Conservation (phyloP, 2,113 vertebrate species). For the Calypte anna region DNA sequence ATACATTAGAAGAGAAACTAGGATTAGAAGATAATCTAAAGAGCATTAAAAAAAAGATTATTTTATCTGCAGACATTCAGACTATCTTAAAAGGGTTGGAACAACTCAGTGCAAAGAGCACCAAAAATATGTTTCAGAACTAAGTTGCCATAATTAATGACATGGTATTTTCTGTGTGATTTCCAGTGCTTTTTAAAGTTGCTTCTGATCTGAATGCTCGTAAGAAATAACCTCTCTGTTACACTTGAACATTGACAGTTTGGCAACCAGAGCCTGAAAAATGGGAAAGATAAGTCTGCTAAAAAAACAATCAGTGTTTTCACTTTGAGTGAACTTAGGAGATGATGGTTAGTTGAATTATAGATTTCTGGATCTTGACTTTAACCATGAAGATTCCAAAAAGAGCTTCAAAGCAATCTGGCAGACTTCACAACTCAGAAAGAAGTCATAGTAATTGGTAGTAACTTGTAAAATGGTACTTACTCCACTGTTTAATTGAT, state of each 20-base stretch:
- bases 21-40: neutral
- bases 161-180: neutral
- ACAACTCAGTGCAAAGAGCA: neutral
- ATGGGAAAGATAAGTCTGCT: neutral
- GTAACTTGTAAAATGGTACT: neutral
- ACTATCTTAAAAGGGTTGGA: neutral
- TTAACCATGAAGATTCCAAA: neutral
- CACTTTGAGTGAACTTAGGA: neutral
- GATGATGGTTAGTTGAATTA: neutral
- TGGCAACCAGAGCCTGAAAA: neutral
- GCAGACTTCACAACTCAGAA: neutral
- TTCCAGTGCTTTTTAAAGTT: neutral
- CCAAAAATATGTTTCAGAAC: neutral
- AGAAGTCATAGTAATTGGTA: slow-evolving; percentile 17
- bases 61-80: neutral
- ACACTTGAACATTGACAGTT: neutral
- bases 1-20: neutral
- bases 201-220: neutral
- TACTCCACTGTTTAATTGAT: slow-evolving; percentile 30
- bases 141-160: neutral
- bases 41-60: neutral
- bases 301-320: neutral
- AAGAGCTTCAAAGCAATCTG: slow-evolving; percentile 12
- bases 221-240: neutral
- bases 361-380: neutral